phyloP scores from a whole-genome alignment of 2,888 invertebrate species.

The Limnephilus lunatus region DNA sequence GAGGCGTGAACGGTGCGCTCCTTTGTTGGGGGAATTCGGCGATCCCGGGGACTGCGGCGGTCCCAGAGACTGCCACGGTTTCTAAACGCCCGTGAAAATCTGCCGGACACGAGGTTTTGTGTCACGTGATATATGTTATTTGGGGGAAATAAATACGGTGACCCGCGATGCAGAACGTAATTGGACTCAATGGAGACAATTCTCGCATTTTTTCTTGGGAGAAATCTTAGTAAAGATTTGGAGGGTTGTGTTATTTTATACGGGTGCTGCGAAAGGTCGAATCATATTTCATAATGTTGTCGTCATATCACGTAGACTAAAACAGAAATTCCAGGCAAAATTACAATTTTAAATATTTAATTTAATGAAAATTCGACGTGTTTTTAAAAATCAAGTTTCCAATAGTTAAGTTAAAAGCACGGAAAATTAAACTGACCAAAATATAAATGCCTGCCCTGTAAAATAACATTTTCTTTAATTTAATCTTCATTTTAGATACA shows the following conservation, averaged over 20 bases:
- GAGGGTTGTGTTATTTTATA: not conserved
- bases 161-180: not conserved
- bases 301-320: no score
- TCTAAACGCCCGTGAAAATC: slow-evolving; percentile 16
- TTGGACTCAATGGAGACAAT: not conserved
- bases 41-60: not conserved
- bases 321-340: no score
- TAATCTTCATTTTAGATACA: not conserved
- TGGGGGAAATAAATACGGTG: not conserved
- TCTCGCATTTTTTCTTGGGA: not conserved
- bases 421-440: no score
- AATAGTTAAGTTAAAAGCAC: no score
- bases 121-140: not conserved
- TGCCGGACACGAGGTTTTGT: not conserved
- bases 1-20: slow-evolving; percentile 31
- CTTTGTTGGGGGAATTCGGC: slow-evolving; percentile 31
- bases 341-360: no score
- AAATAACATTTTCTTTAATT: no score
- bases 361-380: no score
- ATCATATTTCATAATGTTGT: not conserved
- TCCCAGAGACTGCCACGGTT: not conserved
- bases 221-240: not conserved
- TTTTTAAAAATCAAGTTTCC: no score
- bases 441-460: no score
- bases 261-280: not conserved